Percentiles rank a stretch among this genome's conserved stretches.
Conservation (phyloP, 2,888 invertebrate genomes). For the Rhingia campestris region DNA sequence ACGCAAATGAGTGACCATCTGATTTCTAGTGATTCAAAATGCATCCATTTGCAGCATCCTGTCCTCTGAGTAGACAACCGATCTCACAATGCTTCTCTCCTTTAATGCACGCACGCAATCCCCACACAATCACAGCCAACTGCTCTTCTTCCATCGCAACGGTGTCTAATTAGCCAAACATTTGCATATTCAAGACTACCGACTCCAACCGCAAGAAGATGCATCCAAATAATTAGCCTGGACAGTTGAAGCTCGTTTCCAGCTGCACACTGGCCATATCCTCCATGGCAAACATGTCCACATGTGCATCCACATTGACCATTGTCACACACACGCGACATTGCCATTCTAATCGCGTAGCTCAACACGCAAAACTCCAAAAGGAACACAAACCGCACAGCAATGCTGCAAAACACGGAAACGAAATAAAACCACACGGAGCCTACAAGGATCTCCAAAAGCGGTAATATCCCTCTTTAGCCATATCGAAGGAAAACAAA, state of each 20-base stretch:
- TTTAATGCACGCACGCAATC: constrained; percentile 39
- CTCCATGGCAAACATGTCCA: constrained; percentile 6
- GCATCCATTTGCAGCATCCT: too few relatives aligned
- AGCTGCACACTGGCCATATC: constrained; percentile 42
- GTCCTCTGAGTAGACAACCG: too few relatives aligned
- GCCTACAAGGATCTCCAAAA: constrained; percentile 52
- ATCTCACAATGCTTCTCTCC: neutral
- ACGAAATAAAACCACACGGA: constrained; percentile 21
- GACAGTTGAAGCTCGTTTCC: constrained; percentile 42
- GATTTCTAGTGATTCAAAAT: too few relatives aligned
- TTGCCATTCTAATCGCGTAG: constrained; percentile 26
- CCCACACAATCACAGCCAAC: constrained; percentile 1
- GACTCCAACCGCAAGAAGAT: constrained; percentile 15
- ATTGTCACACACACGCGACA: constrained; percentile 43
- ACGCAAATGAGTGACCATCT: neutral
- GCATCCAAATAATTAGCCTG: constrained; percentile 57
- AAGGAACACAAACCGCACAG: constrained; percentile 12
- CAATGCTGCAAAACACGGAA: constrained; percentile 53
- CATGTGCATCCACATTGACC: constrained; percentile 40
- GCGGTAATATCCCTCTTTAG: constrained; percentile 38
- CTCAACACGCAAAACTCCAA: constrained; percentile 56
- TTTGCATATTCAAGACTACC: constrained; percentile 57
- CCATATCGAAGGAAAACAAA: constrained; percentile 18
- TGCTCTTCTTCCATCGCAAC: constrained; percentile 28
- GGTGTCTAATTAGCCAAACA: constrained; percentile 60